phyloP scores from a whole-genome alignment of 1,140 invertebrate genomes.

The Temnothorax curvispinosus region DNA sequence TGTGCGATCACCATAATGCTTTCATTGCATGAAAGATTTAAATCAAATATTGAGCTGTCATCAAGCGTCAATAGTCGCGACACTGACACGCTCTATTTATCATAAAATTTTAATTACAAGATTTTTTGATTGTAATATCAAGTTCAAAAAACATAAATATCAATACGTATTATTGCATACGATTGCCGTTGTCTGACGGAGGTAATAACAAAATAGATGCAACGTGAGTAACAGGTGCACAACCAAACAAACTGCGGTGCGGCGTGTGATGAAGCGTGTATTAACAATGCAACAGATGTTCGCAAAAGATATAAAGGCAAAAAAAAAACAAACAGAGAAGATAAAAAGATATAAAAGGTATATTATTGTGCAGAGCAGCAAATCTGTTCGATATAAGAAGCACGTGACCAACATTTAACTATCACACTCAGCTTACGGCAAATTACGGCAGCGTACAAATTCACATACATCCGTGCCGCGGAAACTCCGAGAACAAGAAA shows the following conservation, averaged over 20 bases:
- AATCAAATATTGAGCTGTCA: neutral
- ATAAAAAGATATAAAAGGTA: neutral
- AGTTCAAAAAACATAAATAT: constrained; percentile 3
- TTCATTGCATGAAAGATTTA: neutral
- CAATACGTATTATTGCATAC: neutral
- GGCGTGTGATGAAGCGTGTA: neutral
- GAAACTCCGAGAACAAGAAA: constrained; percentile 32
- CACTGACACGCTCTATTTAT: neutral
- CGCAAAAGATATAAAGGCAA: neutral
- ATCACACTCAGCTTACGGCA: neutral
- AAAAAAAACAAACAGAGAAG: neutral
- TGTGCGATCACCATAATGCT: neutral
- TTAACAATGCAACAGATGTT: neutral
- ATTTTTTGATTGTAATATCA: neutral
- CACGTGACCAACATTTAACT: constrained; percentile 35
- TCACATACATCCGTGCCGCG: constrained; percentile 34
- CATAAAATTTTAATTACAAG: neutral
- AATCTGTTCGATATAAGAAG: neutral
- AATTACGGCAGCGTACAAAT: constrained; percentile 29
- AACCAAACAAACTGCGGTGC: constrained; percentile 13
- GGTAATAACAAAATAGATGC: neutral
- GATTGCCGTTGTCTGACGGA: neutral
- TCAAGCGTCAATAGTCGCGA: neutral
- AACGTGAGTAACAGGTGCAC: constrained; percentile 16
- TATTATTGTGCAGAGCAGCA: neutral